Conservation (phyloP, 2,888 invertebrate genomes). For the Herminia tarsipennalis region DNA sequence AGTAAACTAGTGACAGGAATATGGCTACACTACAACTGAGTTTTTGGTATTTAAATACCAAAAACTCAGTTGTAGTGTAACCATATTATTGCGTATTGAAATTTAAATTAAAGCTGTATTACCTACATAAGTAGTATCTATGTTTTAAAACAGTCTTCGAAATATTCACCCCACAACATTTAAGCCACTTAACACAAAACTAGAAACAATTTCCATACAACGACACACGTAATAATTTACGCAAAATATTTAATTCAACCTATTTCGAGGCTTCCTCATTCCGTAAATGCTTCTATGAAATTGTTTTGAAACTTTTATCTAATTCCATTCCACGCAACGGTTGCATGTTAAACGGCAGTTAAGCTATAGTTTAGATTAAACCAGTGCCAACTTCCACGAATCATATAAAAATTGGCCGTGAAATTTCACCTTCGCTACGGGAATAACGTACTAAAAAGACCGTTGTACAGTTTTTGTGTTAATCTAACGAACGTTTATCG, state of each 20-base stretch:
- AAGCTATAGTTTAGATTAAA: conserved; percentile 77
- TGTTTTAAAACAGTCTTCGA: neutral
- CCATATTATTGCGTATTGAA: too few relatives aligned
- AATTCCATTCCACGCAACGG: conserved; percentile 61
- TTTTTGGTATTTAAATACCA: too few relatives aligned
- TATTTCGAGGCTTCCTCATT: conserved; percentile 42
- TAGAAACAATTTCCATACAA: conserved; percentile 13
- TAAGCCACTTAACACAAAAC: too few relatives aligned
- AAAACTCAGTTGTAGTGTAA: too few relatives aligned
- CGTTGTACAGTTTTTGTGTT: conserved; percentile 56
- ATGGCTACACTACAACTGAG: too few relatives aligned
- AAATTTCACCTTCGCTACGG: conserved; percentile 77
- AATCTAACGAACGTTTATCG: conserved; percentile 40
- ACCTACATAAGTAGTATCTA: too few relatives aligned
- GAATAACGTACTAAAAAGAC: conserved; percentile 55
- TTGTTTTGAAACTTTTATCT: conserved; percentile 70
- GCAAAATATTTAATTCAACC: conserved; percentile 38
- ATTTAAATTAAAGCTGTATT: too few relatives aligned
- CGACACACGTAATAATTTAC: conserved; percentile 28
- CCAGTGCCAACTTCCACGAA: conserved; percentile 79
- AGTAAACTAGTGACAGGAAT: too few relatives aligned
- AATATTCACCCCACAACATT: neutral
- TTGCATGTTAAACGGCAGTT: conserved; percentile 72
- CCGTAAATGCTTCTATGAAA: conserved; percentile 55
- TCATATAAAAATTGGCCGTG: conserved; percentile 82